Percentiles rank a stretch among this genome's conserved stretches.
Conservation (phyloP, 2,113 vertebrate species). For the Steatornis caripensis region DNA sequence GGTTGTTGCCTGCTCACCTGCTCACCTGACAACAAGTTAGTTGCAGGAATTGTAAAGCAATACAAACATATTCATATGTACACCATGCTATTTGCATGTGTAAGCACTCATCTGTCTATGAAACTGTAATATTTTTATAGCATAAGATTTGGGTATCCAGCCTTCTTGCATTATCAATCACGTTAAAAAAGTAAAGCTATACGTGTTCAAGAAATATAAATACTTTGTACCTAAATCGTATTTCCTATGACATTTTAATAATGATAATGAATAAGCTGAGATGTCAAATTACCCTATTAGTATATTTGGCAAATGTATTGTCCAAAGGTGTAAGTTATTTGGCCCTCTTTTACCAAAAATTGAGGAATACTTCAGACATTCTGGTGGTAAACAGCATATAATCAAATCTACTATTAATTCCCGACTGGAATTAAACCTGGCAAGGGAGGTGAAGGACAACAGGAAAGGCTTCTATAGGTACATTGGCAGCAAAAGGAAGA, state of each 20-base stretch:
- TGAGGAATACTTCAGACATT: neutral
- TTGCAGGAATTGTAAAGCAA: neutral
- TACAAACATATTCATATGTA: neutral
- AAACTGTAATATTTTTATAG: neutral
- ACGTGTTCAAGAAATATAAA: neutral
- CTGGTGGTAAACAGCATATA: neutral
- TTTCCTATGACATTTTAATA: neutral
- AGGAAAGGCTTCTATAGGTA: too few relatives aligned
- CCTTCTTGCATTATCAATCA: neutral
- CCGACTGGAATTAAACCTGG: too few relatives aligned
- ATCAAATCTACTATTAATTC: too few relatives aligned
- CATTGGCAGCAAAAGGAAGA: too few relatives aligned
- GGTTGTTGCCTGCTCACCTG: neutral
- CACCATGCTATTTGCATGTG: neutral
- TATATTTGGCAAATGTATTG: neutral
- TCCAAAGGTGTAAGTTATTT: neutral
- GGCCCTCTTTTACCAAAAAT: neutral
- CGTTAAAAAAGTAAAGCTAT: neutral
- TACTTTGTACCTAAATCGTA: neutral
- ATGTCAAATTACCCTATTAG: neutral
- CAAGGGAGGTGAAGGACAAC: too few relatives aligned
- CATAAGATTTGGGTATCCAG: neutral
- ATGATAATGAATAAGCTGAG: neutral
- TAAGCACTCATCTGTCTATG: neutral
- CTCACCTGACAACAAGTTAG: neutral